Base-by-base conservation (phyloP, 2,797 vertebrate genomes). In the Muraenolepis orangiensis region DNA sequence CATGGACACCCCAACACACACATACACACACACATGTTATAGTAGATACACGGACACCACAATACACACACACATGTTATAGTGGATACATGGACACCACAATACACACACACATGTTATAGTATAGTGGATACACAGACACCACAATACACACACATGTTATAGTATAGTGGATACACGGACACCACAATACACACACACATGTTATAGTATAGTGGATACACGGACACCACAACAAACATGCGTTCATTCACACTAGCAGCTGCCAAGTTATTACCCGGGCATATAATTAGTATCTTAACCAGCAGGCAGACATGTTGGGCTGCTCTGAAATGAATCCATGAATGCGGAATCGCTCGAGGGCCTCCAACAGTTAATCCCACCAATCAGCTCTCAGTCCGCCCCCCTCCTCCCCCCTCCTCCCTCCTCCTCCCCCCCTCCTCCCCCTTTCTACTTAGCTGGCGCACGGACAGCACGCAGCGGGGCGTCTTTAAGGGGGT, bases 201-300 rank as follows among this genome's bases (percentile, higher is more conserved):
- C 76, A 77, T 68, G 74, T 20, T 31, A n/a, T n/a, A n/a, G n/a
- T n/a, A n/a, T n/a, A 46, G 42, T 46, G 42, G 42, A 46, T 46
- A 46, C 42, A 18, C 13, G 42, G 42, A 46, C 42, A 16, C 42
- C 2, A 18, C 42, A 80, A 76, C 66, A 80, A 80, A 70, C 77
- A 71, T 32, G 28, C 75, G 74, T 38, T 23, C 51, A 82, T 61
- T 76, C 78, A 66, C 66, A 61, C 74, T 42, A 70, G 74, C 71
- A 71, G 70, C 83, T 85, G 85, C 80, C 73, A 74, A 80, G 70
- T 80, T 71, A 78, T n/a, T 81, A 79, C 80, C 79, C 71, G 72
- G 72, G 76, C 80, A 86, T 34, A 89, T 85, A 87, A 87, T 85
- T 82, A 84, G 77, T 51, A 76, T 76, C 77, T 73, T 79, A 87